Conservation (phyloP, 2,113 vertebrate genomes). For the Lophotis ruficrista region DNA sequence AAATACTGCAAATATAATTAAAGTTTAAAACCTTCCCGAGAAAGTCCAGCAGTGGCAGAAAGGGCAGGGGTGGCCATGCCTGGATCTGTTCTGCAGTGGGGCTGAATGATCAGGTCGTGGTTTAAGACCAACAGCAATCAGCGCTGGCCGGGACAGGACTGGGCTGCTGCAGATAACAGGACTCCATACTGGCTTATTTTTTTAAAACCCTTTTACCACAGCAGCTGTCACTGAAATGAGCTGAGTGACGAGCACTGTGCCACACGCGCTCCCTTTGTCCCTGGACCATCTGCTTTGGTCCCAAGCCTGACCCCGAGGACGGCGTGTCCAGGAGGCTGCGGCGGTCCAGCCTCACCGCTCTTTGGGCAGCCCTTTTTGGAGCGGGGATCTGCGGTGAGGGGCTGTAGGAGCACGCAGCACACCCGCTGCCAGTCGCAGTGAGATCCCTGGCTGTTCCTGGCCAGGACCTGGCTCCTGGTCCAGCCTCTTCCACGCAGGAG, state of each 20-base stretch:
- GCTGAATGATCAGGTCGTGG: neutral
- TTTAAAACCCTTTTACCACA: neutral
- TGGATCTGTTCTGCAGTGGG: neutral
- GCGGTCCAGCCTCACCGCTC: neutral
- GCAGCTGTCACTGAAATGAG: constrained; percentile 14
- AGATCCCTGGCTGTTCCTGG: neutral
- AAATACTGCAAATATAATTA: constrained; percentile 48
- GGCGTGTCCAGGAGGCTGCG: neutral
- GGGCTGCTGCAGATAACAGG: neutral
- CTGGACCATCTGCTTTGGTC: neutral
- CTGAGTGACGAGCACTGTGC: neutral
- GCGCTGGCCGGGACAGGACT: neutral
- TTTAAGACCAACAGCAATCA: constrained; percentile 5
- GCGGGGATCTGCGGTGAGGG: neutral
- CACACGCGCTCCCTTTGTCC: neutral
- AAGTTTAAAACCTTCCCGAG: constrained; percentile 1
- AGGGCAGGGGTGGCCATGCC: neutral
- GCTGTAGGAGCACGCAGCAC: neutral
- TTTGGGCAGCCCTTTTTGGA: neutral
- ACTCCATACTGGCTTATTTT: neutral
- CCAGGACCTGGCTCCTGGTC: neutral
- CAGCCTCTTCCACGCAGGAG: neutral
- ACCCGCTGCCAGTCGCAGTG: neutral
- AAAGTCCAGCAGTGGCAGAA: neutral
- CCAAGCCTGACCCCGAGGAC: neutral